Conservation (phyloP, 2,797 vertebrate species). For the Acipenser ruthenus region DNA sequence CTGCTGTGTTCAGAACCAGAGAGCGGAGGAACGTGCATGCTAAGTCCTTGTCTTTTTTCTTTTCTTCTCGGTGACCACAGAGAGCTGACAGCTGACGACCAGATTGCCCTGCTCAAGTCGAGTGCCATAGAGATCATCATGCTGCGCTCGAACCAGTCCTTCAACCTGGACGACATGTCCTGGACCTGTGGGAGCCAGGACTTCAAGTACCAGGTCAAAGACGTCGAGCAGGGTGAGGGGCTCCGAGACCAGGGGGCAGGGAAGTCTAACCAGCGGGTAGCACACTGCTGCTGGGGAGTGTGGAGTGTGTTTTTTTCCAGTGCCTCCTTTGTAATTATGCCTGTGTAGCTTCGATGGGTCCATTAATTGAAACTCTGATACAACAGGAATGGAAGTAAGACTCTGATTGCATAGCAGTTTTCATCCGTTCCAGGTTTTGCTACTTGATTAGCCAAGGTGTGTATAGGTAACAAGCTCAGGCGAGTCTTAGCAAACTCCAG, state of each 20-base stretch:
- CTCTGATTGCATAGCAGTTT: neutral
- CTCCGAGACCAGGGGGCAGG: neutral
- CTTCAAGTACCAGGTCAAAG: conserved; percentile 82
- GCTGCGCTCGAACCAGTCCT: conserved; percentile 93
- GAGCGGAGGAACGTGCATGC: conserved; percentile 39
- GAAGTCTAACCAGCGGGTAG: no score
- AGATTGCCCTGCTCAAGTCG: conserved; percentile 91
- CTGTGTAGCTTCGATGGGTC: neutral
- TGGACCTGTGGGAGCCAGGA: conserved; percentile 85
- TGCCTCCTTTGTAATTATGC: neutral
- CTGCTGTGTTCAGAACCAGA: conserved; percentile 8
- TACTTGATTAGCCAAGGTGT: neutral
- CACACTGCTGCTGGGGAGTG: no score
- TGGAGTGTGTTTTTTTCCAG: no score
- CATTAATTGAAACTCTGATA: neutral
- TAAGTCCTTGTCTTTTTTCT: conserved; percentile 38
- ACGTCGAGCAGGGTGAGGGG: conserved; percentile 82
- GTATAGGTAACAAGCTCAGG: no score
- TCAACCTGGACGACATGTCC: conserved; percentile 87
- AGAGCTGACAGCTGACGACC: conserved; percentile 85
- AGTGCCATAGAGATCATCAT: conserved; percentile 97
- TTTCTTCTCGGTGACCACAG: conserved; percentile 40
- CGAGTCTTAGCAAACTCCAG: no score
- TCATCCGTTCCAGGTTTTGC: neutral
- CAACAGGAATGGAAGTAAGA: neutral